These are phyloP conservation scores for Rhabdomys pumilio DNA, from an alignment of 2,797 vertebrate species.

Conservation along the genomic window DNA sequence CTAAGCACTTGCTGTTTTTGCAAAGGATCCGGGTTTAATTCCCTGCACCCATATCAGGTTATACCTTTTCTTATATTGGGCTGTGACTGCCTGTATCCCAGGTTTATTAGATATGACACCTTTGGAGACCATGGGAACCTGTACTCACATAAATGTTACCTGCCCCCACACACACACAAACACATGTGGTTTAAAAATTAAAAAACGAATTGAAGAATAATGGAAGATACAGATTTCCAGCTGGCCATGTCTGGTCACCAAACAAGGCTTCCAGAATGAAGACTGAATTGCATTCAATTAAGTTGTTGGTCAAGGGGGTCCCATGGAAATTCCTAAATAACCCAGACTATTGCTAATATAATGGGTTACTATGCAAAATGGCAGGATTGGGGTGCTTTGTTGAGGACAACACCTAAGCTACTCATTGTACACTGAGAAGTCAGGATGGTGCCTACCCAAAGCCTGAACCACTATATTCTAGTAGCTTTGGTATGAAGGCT, in stretches of 20 bases:
- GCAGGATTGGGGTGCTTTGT: background rate
- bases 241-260: too few species aligned
- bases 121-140: background rate
- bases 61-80: background rate
- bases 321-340: background rate
- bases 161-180: background rate
- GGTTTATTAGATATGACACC: too few species aligned
- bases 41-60: too few species aligned
- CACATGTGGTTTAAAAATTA: background rate
- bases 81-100: background rate
- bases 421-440: background rate
- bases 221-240: too few species aligned
- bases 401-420: background rate
- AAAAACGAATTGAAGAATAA: background rate
- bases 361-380: background rate
- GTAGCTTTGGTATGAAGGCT: background rate
- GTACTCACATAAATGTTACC: background rate
- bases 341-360: background rate
- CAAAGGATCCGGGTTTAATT: background rate
- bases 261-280: background rate
- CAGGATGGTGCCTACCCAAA: background rate
- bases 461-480: background rate
- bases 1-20: background rate
- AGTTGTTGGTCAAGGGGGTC: background rate
- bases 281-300: background rate